A percentile compares a stretch with the other conserved stretches of the same genome.
These are phyloP conservation scores for Synodontis membranacea DNA, from an alignment of 2,113 vertebrate species.

Conservation along the genomic window DNA sequence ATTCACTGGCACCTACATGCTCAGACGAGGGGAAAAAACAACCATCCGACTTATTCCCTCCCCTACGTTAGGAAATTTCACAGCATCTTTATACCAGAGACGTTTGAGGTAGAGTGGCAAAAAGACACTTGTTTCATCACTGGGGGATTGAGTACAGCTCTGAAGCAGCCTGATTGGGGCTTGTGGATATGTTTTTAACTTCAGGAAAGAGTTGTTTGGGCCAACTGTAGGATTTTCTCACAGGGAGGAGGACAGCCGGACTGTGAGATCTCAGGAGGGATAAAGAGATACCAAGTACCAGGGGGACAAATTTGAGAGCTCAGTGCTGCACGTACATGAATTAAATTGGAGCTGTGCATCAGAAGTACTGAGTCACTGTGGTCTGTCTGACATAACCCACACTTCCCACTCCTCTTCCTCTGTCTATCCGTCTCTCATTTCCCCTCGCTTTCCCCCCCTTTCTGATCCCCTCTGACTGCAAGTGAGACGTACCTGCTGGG, in stretches of 20 bases:
- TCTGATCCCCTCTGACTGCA: background rate
- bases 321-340: background rate
- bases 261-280: constrained; percentile 21
- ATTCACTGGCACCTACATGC: constrained; percentile 69
- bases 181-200: constrained; percentile 20
- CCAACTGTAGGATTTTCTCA: background rate
- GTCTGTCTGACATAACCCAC: constrained; percentile 24
- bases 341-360: background rate
- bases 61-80: constrained; percentile 55
- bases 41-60: constrained; percentile 29
- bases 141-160: background rate
- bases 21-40: constrained; percentile 51
- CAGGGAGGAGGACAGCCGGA: background rate
- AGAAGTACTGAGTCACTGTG: constrained; percentile 42
- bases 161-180: background rate
- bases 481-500: constrained; percentile 23
- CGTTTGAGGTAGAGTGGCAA: background rate
- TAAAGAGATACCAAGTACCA: background rate
- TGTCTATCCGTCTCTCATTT: background rate
- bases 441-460: background rate
- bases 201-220: background rate
- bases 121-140: background rate
- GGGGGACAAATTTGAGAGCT: background rate
- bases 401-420: constrained; percentile 36
- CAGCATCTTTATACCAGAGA: constrained; percentile 55